Conservation (phyloP, 2,888 invertebrate species). For the Pristionchus fissidentatus region DNA sequence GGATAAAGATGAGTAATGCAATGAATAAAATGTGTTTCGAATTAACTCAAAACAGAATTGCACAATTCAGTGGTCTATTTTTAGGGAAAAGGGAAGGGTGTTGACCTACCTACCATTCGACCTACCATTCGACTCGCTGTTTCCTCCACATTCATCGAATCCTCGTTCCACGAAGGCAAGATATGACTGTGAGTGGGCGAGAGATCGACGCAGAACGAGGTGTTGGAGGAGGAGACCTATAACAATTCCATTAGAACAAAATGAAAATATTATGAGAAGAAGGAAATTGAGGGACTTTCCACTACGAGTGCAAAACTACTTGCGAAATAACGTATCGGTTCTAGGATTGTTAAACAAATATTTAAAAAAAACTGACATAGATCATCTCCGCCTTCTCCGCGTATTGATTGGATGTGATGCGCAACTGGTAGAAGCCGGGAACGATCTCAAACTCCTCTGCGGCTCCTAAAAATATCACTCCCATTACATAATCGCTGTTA, state of each 20-base stretch:
- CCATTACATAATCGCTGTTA: too few relatives aligned
- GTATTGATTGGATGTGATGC: neutral
- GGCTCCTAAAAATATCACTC: constrained; percentile 10
- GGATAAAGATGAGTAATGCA: too few relatives aligned
- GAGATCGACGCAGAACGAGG: constrained; percentile 44
- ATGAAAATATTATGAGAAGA: too few relatives aligned
- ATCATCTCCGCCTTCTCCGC: constrained; percentile 14
- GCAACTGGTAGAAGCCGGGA: constrained; percentile 28
- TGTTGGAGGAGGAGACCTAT: constrained; percentile 42
- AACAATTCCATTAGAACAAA: too few relatives aligned
- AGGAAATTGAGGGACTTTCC: neutral
- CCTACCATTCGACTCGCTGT: neutral
- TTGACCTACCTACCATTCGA: too few relatives aligned
- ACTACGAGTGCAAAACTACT: neutral
- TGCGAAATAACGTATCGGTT: too few relatives aligned
- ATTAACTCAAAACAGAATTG: too few relatives aligned
- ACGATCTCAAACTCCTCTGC: constrained; percentile 39
- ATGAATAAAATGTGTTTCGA: too few relatives aligned
- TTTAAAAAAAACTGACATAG: neutral
- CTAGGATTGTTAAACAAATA: neutral
- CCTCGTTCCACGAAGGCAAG: constrained; percentile 35
- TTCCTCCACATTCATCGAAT: neutral
- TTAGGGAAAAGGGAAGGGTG: too few relatives aligned
- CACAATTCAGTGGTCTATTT: too few relatives aligned
- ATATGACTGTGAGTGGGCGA: neutral